Conservation (phyloP, 2,113 vertebrate species). For the Cebidichthys violaceus region DNA sequence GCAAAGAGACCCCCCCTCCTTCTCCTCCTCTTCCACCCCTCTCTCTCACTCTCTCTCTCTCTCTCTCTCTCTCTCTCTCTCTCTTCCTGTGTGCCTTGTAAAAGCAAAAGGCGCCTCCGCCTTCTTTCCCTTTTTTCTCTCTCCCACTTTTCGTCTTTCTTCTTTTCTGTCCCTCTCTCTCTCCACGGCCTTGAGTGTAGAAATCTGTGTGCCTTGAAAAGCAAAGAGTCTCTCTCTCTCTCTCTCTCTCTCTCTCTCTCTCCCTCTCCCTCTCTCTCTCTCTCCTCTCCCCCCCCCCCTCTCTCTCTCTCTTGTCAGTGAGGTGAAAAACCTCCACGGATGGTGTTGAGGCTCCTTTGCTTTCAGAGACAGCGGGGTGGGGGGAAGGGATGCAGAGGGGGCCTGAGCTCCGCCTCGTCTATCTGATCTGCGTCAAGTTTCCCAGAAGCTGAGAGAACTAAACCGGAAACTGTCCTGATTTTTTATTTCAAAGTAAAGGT, state of each 20-base stretch:
- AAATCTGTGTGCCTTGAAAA: slow-evolving; percentile 35
- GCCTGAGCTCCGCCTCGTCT: slow-evolving; percentile 84
- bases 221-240: slow-evolving; percentile 18
- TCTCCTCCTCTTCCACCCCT: neutral
- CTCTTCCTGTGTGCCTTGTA: slow-evolving; percentile 15
- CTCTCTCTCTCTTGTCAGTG: slow-evolving; percentile 45
- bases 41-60: neutral
- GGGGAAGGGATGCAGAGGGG: slow-evolving; percentile 72
- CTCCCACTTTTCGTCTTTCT: slow-evolving; percentile 7
- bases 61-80: slow-evolving; percentile 15
- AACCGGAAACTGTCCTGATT: neutral
- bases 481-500: slow-evolving; percentile 64
- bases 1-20: slow-evolving; percentile 35
- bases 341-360: slow-evolving; percentile 64
- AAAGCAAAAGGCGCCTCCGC: slow-evolving; percentile 6
- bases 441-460: neutral
- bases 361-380: slow-evolving; percentile 68
- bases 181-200: slow-evolving; percentile 28
- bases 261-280: slow-evolving; percentile 34
- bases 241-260: slow-evolving; percentile 32
- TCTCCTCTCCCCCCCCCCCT: neutral
- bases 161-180: neutral
- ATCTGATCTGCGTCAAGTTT: slow-evolving; percentile 29
- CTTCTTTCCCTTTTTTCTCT: neutral
- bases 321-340: slow-evolving; percentile 72